Evolutionary conservation across 2,888 invertebrate species (phyloP).

Genomic region (Synergus laeviventris): DNA sequence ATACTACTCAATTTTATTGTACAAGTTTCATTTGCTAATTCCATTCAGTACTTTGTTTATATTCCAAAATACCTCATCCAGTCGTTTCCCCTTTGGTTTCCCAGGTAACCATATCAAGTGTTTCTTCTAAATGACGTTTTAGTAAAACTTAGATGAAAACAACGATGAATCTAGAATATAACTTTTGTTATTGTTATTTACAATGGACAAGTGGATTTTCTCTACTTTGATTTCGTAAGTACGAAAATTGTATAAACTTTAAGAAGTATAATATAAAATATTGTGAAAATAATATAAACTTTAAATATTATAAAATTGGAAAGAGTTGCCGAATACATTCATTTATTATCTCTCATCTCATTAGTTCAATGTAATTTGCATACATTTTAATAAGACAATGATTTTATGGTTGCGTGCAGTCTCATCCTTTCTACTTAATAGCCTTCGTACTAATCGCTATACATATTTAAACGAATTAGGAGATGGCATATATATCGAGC

Average conservation of each 20-base stretch:
- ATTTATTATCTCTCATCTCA: neutral
- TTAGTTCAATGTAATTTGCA: slow-evolving; percentile 4
- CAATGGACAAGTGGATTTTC: neutral
- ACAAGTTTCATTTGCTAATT: neutral
- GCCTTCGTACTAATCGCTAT: slow-evolving; percentile 32
- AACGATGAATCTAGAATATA: neutral
- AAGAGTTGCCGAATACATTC: neutral
- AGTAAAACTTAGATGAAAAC: neutral
- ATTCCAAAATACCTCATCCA: neutral
- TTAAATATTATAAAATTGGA: neutral
- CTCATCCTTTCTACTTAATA: neutral
- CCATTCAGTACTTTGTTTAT: neutral
- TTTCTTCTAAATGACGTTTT: neutral
- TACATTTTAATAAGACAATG: slow-evolving; percentile 10
- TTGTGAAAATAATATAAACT: neutral
- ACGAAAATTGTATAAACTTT: neutral
- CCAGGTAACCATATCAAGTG: slow-evolving; percentile 23
- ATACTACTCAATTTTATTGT: neutral
- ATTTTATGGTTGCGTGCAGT: slow-evolving; percentile 22
- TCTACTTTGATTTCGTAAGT: neutral
- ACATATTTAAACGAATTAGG: slow-evolving; percentile 15
- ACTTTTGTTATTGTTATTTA: neutral
- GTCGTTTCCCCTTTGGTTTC: slow-evolving; percentile 9
- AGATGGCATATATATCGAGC: neutral
- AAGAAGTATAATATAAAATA: neutral